These are phyloP conservation scores for Halesus radiatus DNA, from an alignment of 1,140 invertebrate species.

Conservation along the genomic window DNA sequence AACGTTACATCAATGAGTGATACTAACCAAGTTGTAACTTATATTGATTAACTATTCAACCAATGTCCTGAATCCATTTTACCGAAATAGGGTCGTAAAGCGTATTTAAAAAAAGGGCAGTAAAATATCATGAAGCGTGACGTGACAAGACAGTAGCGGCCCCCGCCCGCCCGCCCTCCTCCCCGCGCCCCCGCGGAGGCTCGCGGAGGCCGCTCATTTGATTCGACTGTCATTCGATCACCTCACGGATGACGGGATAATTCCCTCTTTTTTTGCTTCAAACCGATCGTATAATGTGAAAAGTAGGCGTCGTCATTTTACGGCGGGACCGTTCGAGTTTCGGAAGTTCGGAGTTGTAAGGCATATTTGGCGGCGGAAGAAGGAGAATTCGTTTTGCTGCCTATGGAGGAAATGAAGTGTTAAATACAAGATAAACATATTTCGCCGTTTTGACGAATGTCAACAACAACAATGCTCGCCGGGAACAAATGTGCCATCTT, in stretches of 20 bases:
- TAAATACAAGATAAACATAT: constrained; percentile 35
- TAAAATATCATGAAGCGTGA: constrained; percentile 33
- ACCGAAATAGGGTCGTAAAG: constrained; percentile 23
- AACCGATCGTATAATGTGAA: constrained; percentile 41
- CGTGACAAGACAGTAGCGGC: constrained; percentile 31
- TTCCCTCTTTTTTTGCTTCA: constrained; percentile 42
- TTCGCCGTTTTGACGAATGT: constrained; percentile 20
- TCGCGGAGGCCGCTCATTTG: constrained; percentile 34
- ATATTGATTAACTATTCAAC: constrained; percentile 11
- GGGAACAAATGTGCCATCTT: constrained; percentile 20
- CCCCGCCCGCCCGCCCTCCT: neutral
- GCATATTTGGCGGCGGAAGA: neutral
- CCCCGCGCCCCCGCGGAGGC: neutral
- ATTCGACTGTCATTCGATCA: constrained; percentile 43
- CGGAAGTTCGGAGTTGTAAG: constrained; percentile 8
- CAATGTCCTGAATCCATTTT: constrained; percentile 10
- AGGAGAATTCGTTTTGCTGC: neutral
- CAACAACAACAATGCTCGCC: constrained; percentile 10
- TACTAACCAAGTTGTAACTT: neutral
- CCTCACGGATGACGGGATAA: constrained; percentile 39
- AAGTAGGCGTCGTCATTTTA: constrained; percentile 27
- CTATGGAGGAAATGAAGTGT: constrained; percentile 14
- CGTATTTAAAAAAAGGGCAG: constrained; percentile 23
- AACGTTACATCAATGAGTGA: too few species aligned
- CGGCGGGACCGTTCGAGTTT: constrained; percentile 3